Base-by-base conservation (phyloP, 2,888 invertebrate species). In the Scrobipalpa atriplicella region DNA sequence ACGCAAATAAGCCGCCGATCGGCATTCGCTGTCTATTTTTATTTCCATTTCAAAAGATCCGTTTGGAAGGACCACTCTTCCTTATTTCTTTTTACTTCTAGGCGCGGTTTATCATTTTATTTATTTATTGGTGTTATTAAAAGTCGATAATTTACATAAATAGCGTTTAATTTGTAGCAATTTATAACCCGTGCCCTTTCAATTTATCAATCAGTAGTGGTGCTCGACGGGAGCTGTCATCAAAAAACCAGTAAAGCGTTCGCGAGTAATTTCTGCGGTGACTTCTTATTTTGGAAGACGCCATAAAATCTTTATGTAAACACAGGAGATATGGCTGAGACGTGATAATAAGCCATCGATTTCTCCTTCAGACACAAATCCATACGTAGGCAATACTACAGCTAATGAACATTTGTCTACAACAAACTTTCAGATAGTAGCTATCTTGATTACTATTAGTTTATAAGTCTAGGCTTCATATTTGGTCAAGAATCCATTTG, bases 131-230 rank as follows among this genome's bases (percentile, higher is more conserved):
- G 64, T 72, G 72, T 65, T 77, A 81, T 81, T 82, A 79, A 75
- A 77, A 72, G 70, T 73, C 77, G 72, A 79, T 84, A 82, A 83
- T 79, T 81, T 79, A 78, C 77, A 73, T 77, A 76, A 81, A 81
- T 82, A 71, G 71, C 69, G 72, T 74, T 74, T 75, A 75, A 76
- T 75, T 76, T 71, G 68, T 70, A 65, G 58, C 62, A 64, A 65
- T 71, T 75, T 68, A 71, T 71, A 72, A 69, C 69, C 38, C 11
- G 36, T 58, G 65, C 70, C 64, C 64, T 70, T 70, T 68, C 65
- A 29, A 70, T 70, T 71, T 68, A 68, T 68, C 64, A 70, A 68
- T 68, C 64, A 70, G 70, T 67, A 70, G 70, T 70, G 72, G 65
- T 62, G 8, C 64, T 29, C 69, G 64, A 9, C 18, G 64, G 11